Evolutionary conservation across 1,140 invertebrate genomes (phyloP).

Genomic region (Orius laevigatus): DNA sequence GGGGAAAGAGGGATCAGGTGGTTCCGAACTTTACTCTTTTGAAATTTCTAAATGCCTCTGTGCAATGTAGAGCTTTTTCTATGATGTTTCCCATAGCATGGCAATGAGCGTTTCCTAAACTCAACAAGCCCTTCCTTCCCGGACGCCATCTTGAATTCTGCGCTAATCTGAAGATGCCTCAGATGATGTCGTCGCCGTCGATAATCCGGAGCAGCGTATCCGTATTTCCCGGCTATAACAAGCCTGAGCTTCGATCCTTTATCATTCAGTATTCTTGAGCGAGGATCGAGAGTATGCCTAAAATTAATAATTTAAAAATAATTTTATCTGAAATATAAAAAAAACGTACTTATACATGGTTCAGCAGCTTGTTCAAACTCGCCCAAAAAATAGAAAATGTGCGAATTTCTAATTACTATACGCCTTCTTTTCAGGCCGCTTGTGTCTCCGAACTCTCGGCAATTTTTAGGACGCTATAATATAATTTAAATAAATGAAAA

Average conservation of each 20-base stretch:
- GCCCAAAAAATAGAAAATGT: slow-evolving; percentile 85
- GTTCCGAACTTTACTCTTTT: slow-evolving; percentile 47
- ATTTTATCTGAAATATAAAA: slow-evolving; percentile 3
- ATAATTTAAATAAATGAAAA: slow-evolving; percentile 2
- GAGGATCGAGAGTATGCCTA: slow-evolving; percentile 61
- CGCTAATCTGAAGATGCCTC: slow-evolving; percentile 78
- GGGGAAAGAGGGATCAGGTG: too few species aligned
- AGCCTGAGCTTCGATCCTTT: slow-evolving; percentile 86
- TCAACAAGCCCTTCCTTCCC: slow-evolving; percentile 72
- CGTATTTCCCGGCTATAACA: slow-evolving; percentile 92
- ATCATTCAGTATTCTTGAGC: slow-evolving; percentile 77
- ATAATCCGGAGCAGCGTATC: slow-evolving; percentile 91
- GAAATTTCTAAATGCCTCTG: slow-evolving; percentile 78
- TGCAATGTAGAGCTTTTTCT: slow-evolving; percentile 78
- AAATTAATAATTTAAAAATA: slow-evolving; percentile 13
- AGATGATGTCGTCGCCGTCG: slow-evolving; percentile 78
- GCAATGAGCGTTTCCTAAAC: slow-evolving; percentile 79
- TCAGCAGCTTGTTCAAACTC: slow-evolving; percentile 89
- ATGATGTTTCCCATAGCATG: slow-evolving; percentile 70
- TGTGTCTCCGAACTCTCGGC: slow-evolving; percentile 89
- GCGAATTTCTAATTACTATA: slow-evolving; percentile 95
- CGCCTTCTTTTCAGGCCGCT: slow-evolving; percentile 80
- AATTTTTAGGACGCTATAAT: slow-evolving; percentile 64
- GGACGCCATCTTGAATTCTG: slow-evolving; percentile 71
- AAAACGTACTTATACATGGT: slow-evolving; percentile 73